These are phyloP conservation scores for Porites cylindrica DNA, from an alignment of 92 coral and sea anemone genomes.

Conservation along the genomic window DNA sequence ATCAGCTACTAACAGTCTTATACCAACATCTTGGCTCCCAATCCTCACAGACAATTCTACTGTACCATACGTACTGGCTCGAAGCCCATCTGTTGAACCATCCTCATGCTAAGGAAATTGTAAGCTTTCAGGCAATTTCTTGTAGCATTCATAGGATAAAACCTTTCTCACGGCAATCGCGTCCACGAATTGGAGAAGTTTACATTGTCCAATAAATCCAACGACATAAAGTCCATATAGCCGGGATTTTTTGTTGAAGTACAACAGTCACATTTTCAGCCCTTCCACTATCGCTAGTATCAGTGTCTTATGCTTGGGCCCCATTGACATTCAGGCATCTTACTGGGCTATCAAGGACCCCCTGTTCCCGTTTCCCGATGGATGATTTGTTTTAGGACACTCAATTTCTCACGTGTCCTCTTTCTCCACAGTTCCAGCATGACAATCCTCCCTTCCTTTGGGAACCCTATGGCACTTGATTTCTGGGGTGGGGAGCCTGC, in stretches of 20 bases:
- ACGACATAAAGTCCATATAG: conserved; percentile 17
- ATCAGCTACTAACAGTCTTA: conserved; percentile 57
- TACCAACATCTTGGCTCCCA: conserved; percentile 48
- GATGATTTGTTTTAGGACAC: too few relatives aligned
- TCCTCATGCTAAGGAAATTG: conserved; percentile 35
- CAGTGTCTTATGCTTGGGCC: too few relatives aligned
- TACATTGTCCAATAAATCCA: conserved; percentile 28
- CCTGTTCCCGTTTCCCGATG: too few relatives aligned
- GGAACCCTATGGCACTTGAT: too few relatives aligned
- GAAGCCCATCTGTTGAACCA: conserved; percentile 30
- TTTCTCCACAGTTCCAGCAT: too few relatives aligned
- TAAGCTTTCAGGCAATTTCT: conserved; percentile 24
- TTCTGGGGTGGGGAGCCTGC: too few relatives aligned
- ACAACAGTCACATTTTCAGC: background rate
- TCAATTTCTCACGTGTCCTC: too few relatives aligned
- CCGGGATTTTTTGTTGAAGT: background rate
- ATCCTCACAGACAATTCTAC: conserved; percentile 25
- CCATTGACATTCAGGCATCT: too few relatives aligned
- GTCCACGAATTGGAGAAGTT: conserved; percentile 40
- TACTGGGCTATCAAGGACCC: too few relatives aligned
- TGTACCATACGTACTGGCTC: conserved; percentile 28
- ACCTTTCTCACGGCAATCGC: conserved; percentile 29
- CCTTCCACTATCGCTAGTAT: background rate
- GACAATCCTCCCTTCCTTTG: too few relatives aligned
- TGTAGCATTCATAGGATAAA: conserved; percentile 26